Evolutionary conservation across 1,140 invertebrate genomes (phyloP), one percentile per base, ranked within the genome.

Genomic region (Pantala flavescens): DNA sequence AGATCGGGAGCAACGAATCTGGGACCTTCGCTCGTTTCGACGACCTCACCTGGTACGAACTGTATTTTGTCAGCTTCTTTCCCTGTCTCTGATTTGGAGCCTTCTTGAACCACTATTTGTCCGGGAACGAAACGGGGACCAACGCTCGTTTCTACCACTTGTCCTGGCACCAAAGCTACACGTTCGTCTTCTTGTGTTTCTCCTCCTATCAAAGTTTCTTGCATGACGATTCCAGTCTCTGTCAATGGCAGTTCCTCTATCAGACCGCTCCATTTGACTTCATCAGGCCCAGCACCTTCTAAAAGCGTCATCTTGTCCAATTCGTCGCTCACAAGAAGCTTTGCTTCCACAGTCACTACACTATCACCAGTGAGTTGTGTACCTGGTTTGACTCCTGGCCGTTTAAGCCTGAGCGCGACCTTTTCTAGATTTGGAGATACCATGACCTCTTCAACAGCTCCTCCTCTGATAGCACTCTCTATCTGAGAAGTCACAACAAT

Each of bases 91-190:
- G 88, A 87, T 36, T 36, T 36, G 70, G 90, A 87, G 43, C 86
- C 86, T 9, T 86, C 86, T 81, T 90, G 88, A 19, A 90, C 86
- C 5, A 91, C 78, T 73, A 80, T 77, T 79, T 89, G 82, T 55
- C 90, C 90, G n/a, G 89, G 90, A 23, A 91, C 90, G 81, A 91
- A 91, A 78, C 88, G 83, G 10, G 89, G 90, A 0, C 90, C 90
- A 78, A 90, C 87, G 55, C 86, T 84, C 0, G 90, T 91, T 78
- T 91, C 89, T 1, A 91, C 88, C 0, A 92, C 89, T 83, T 91
- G 89, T 7, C 90, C 90, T 10, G 90, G 90, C 2, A 91, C 88
- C 80, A 91, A 91, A 21, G 49, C 49, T 1, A 63, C 49, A 3
- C 49, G 16, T 63, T 21, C 49, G 12, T 16, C 49, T 63, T 63